Percentiles rank a stretch among this genome's conserved stretches.
phyloP scores from a whole-genome alignment of 2,797 vertebrate genomes.

The Sebastes glaucus region DNA sequence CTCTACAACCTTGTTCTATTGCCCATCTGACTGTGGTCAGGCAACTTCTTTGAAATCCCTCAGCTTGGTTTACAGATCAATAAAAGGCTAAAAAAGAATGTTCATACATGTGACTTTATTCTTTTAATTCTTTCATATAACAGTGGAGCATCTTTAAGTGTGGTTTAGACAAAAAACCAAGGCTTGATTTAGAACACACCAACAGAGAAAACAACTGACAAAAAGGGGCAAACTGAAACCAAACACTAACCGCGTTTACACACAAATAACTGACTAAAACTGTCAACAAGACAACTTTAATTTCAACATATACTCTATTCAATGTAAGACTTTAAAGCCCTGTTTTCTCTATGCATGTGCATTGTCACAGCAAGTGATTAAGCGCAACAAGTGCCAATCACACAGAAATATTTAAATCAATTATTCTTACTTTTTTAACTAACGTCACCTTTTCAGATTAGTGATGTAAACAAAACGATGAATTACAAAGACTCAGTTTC shows the following conservation, averaged over 20 bases:
- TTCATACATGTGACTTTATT: slow-evolving; percentile 24
- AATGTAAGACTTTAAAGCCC: neutral
- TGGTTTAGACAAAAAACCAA: neutral
- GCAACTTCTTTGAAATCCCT: neutral
- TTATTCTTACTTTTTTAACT: neutral
- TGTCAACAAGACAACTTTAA: neutral
- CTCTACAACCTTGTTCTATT: too few relatives aligned
- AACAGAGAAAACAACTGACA: neutral
- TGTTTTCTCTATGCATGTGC: neutral
- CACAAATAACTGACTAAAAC: neutral
- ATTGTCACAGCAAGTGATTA: neutral
- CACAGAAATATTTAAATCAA: neutral
- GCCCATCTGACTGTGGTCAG: too few relatives aligned
- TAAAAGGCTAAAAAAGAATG: neutral
- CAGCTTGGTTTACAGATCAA: neutral
- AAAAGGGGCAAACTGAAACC: neutral
- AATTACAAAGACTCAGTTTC: neutral
- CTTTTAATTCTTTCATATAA: neutral
- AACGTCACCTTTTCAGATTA: neutral
- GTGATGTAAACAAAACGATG: neutral
- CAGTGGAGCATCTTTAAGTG: neutral
- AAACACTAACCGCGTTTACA: neutral
- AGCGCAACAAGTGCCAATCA: neutral
- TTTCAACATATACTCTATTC: neutral
- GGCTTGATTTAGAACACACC: neutral